A percentile compares a stretch with the other conserved stretches of the same genome.
phyloP scores from a whole-genome alignment of 1,140 invertebrate species.

The Steinernema khuongi region DNA sequence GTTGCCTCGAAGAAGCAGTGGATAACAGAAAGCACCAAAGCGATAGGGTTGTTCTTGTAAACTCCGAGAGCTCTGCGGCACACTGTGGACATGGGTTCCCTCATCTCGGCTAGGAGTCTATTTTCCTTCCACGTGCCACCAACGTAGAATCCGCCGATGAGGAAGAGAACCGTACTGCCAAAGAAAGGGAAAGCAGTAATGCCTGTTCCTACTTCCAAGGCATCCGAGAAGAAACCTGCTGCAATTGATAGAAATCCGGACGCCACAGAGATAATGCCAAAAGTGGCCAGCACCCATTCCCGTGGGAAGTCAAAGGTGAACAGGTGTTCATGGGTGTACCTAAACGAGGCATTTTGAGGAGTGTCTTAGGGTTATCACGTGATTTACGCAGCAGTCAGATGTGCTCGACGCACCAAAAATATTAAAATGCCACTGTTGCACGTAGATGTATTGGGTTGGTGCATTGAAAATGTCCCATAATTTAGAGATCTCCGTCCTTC shows the following conservation, averaged over 20 bases:
- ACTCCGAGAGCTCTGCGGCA: slow-evolving; percentile 20
- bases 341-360: not conserved
- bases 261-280: slow-evolving; percentile 19
- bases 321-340: slow-evolving; percentile 29
- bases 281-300: slow-evolving; percentile 30
- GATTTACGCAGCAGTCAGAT: too few relatives aligned
- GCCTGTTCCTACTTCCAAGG: slow-evolving; percentile 23
- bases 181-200: slow-evolving; percentile 24
- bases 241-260: slow-evolving; percentile 26
- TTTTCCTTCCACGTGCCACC: slow-evolving; percentile 25
- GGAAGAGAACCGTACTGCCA: slow-evolving; percentile 20
- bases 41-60: slow-evolving; percentile 6
- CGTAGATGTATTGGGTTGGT: too few relatives aligned
- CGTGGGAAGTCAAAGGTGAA: slow-evolving; percentile 28
- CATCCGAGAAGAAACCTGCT: slow-evolving; percentile 25
- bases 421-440: not conserved
- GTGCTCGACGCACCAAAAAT: not conserved
- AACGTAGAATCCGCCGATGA: slow-evolving; percentile 33
- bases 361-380: not conserved
- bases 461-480: too few relatives aligned
- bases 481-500: too few relatives aligned
- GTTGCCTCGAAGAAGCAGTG: slow-evolving; percentile 27
- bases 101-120: slow-evolving; percentile 22
- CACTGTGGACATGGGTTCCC: slow-evolving; percentile 19
- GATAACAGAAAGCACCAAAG: slow-evolving; percentile 26